Conservation (phyloP, 2,888 invertebrate species). For the Branchipolynoe longqiensis region DNA sequence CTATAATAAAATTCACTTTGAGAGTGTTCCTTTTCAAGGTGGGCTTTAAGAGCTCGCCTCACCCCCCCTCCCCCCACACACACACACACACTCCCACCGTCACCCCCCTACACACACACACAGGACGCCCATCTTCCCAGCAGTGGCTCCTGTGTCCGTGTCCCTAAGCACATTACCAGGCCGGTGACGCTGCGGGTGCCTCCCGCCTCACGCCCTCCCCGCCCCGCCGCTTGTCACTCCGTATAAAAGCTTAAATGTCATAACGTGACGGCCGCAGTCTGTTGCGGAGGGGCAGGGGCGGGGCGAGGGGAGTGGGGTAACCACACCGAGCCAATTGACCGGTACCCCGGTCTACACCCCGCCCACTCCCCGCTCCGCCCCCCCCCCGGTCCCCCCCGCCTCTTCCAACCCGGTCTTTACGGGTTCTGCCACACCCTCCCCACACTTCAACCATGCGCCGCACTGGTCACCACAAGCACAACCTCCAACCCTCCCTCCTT, state of each 20-base stretch:
- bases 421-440: too few species aligned
- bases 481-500: too few species aligned
- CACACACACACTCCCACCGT: background rate
- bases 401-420: too few species aligned
- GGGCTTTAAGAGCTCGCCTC: slow-evolving; percentile 8
- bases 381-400: too few species aligned
- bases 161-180: slow-evolving; percentile 13
- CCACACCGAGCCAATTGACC: slow-evolving; percentile 15
- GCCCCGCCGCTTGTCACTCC: slow-evolving; percentile 7
- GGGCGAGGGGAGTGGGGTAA: too few species aligned
- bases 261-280: slow-evolving; percentile 11
- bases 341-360: too few species aligned
- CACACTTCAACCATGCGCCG: too few species aligned
- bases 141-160: background rate
- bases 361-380: too few species aligned
- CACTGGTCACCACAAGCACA: too few species aligned
- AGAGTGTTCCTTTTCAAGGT: slow-evolving; percentile 50
- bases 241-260: slow-evolving; percentile 13
- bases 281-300: too few species aligned
- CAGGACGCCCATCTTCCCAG: background rate
- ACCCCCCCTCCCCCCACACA: background rate
- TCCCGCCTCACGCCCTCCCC: background rate
- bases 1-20: slow-evolving; percentile 50
- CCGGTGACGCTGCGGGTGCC: background rate
- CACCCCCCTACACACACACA: background rate